Percentiles rank a stretch among this genome's conserved stretches.
phyloP scores from a whole-genome alignment of 2,888 invertebrate species.

The Cotesia congregata region DNA sequence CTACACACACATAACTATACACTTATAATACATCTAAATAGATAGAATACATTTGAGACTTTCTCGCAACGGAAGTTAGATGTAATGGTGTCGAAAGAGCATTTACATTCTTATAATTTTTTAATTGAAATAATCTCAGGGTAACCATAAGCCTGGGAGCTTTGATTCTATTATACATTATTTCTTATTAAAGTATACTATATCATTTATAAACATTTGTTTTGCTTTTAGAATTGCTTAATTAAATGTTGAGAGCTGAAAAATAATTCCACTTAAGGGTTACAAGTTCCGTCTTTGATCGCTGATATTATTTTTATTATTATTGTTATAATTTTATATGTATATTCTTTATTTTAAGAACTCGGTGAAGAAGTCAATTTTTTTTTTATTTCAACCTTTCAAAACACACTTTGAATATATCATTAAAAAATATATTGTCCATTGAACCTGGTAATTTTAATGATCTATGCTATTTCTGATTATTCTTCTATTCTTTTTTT shows the following conservation, averaged over 20 bases:
- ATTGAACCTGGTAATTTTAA: constrained; percentile 1
- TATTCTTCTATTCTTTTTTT: background rate
- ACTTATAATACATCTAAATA: background rate
- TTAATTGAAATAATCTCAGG: background rate
- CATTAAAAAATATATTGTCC: background rate
- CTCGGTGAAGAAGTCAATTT: background rate
- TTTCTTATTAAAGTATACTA: no score
- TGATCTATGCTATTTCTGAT: background rate
- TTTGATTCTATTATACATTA: no score
- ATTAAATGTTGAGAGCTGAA: background rate
- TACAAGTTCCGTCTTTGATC: background rate
- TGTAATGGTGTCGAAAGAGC: background rate
- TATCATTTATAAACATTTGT: background rate
- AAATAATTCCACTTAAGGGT: background rate
- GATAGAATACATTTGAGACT: background rate
- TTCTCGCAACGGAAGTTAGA: background rate
- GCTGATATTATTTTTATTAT: background rate
- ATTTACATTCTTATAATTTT: background rate
- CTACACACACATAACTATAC: no score
- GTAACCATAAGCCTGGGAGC: background rate
- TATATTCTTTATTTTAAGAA: background rate
- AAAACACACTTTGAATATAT: background rate
- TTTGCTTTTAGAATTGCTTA: background rate
- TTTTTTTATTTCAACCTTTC: background rate
- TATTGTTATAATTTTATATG: background rate